Evolutionary conservation across 2,113 vertebrate species (phyloP), one percentile per base, ranked within the genome.

Genomic region (Cromileptes altivelis): DNA sequence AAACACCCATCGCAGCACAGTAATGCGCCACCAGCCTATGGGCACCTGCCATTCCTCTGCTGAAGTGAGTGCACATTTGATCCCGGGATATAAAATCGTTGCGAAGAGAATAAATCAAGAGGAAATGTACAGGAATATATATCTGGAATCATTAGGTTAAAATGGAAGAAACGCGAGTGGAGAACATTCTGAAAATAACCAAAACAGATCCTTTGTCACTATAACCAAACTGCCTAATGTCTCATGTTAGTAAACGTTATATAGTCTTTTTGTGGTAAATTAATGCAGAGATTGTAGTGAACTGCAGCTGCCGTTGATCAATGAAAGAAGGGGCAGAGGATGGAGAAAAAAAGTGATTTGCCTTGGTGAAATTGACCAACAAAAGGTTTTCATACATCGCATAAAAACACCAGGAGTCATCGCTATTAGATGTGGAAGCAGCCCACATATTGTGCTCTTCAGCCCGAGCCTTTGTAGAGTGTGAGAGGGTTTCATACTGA

Each of bases 1-100:
- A 61, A 88, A 91, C 89, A 82, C 86, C 82, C 82, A 82, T 78
- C 64, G 62, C 83, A 75, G 79, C 88, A 77, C 68, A 70, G 81
- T 89, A 90, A 93, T 94, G 93, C 94, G 81, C 92, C 93, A 92
- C 91, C 84, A 85, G 78, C 80, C 78, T 71, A 72, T 68, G 50
- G 70, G 80, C 88, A 89, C 85, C 82, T 78, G 87, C 67, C 63
- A 49, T 62, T 75, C 79, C 73, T 23, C 56, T 12, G 79, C 81
- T 42, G 0, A 15, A 76, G 53, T 17, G 63, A 45, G 69, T 15
- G 69, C 42, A 42, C 70, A 30, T 56, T 62, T 45, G 3, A 70
- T 67, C 9, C 19, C 23, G 5, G 17, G 11, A 19, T 53, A 12
- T 57, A 40, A 27, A 30, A n/a, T 64, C 7, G 55, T 10, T 9